Conservation (phyloP, 1,140 invertebrate genomes). For the Drosophila pachea region DNA sequence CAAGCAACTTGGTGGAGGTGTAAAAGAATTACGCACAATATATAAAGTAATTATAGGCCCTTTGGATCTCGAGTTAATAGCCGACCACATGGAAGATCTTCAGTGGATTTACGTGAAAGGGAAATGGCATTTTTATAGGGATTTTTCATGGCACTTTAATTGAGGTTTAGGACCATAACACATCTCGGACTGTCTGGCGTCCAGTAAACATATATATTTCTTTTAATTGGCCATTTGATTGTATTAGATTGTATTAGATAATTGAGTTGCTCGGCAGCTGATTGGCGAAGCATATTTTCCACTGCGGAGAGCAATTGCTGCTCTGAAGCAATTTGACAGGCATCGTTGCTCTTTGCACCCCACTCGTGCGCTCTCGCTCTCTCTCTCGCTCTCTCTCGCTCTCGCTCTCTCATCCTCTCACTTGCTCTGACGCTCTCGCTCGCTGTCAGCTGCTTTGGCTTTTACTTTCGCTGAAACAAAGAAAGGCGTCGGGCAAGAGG, state of each 20-base stretch:
- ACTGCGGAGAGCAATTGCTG: constrained; percentile 4
- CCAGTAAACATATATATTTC: neutral
- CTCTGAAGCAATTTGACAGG: constrained; percentile 20
- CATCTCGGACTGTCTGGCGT: neutral
- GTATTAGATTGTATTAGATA: constrained; percentile 9
- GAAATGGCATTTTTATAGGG: no score
- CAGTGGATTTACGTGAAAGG: no score
- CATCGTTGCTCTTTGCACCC: constrained; percentile 16
- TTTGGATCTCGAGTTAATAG: no score
- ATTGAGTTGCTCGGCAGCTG: neutral
- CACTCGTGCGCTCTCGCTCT: neutral
- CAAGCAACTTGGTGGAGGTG: no score
- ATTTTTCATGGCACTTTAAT: neutral
- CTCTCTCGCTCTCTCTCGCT: neutral
- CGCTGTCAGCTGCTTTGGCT: constrained; percentile 44
- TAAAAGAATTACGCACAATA: no score
- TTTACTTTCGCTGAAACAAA: constrained; percentile 67
- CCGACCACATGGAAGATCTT: no score
- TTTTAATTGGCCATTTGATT: constrained; percentile 3
- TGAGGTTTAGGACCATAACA: neutral
- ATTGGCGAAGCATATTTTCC: neutral
- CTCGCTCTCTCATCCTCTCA: neutral
- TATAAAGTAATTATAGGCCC: no score
- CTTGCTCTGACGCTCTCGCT: neutral
- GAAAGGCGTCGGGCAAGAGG: constrained; percentile 14